These are phyloP conservation scores for Kryptopterus vitreolus DNA, from an alignment of 2,797 vertebrate species.

Conservation along the genomic window DNA sequence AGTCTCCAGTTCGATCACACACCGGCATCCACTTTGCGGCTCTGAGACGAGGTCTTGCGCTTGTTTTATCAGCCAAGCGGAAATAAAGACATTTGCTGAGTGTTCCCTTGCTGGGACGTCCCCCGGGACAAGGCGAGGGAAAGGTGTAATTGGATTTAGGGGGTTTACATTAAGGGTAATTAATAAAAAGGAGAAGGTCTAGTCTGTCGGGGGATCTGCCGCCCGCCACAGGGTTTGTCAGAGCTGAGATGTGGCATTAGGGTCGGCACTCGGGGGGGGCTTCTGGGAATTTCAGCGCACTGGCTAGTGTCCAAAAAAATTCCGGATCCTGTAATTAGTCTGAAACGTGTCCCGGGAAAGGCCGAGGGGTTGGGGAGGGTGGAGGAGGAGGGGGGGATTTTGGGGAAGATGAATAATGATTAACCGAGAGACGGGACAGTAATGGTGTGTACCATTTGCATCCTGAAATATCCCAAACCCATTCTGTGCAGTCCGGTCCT, in stretches of 20 bases:
- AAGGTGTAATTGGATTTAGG: constrained; percentile 67
- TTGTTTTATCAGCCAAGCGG: background rate
- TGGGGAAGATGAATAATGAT: background rate
- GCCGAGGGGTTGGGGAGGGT: background rate
- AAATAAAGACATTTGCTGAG: constrained; percentile 5
- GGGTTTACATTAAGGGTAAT: constrained; percentile 72
- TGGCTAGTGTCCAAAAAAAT: constrained; percentile 51
- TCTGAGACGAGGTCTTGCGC: background rate
- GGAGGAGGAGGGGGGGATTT: too few relatives aligned
- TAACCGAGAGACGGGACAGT: constrained; percentile 56
- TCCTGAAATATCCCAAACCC: too few relatives aligned
- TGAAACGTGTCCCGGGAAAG: constrained; percentile 37
- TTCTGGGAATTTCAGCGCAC: constrained; percentile 53
- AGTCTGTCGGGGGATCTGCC: constrained; percentile 57
- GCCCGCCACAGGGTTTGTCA: constrained; percentile 20
- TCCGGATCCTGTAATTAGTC: constrained; percentile 65
- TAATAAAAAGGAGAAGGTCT: constrained; percentile 70
- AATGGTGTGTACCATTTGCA: too few relatives aligned
- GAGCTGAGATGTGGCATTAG: constrained; percentile 31
- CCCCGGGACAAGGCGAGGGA: constrained; percentile 53
- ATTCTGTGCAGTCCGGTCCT: too few relatives aligned
- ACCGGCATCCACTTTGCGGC: too few relatives aligned
- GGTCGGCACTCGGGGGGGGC: constrained; percentile 44
- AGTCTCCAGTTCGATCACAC: background rate
- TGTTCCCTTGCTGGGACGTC: constrained; percentile 11